Base-by-base conservation (phyloP, 2,113 vertebrate genomes). In the Progne subis region DNA sequence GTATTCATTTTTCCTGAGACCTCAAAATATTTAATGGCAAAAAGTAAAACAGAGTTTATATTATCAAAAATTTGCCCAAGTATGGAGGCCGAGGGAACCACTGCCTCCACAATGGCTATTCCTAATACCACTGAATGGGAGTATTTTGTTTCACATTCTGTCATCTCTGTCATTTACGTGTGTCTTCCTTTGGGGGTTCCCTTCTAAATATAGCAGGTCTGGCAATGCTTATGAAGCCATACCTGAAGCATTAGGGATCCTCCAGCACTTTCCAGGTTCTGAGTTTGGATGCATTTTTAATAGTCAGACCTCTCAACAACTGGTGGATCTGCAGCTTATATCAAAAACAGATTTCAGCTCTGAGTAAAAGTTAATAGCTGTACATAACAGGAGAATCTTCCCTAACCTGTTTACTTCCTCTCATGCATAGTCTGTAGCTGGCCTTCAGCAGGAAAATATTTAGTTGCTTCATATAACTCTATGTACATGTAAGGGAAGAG, bases 91-190 rank as follows among this genome's bases (percentile, higher is more conserved):
- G 61, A 64, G 10, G 44, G 21, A 69, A 61, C 82, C 12, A 20
- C 21, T 67, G 39, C 12, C 29, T 75, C 14, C 1, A 5, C 77
- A 57, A 53, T 32, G 43, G 9, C 29, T 81, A 28, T 20, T 81
- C 20, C 20, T 39, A 21, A 55, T 71, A 31, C 85, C 32, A n/a
- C 8, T 5, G 5, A 43, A 9, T 32, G 0, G 2, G 5, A 34
- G 16, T 63, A 7, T 52, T 32, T 81, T 52, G 11, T 76, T 92
- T 68, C 52, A 70, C 26, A 59, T 55, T 57, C 11, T 65, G 28
- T 49, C 1, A 50, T 24, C 53, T 70, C 47, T 64, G 24, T 76
- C 34, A 44, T 78, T 80, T 49, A 53, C 3, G 5, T 0, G 0
- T 57, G 11, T 49, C 44, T 67, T 86, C 12, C 61, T 81, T 79